Conservation (phyloP, 2,888 invertebrate genomes). For the Muscina levida region DNA sequence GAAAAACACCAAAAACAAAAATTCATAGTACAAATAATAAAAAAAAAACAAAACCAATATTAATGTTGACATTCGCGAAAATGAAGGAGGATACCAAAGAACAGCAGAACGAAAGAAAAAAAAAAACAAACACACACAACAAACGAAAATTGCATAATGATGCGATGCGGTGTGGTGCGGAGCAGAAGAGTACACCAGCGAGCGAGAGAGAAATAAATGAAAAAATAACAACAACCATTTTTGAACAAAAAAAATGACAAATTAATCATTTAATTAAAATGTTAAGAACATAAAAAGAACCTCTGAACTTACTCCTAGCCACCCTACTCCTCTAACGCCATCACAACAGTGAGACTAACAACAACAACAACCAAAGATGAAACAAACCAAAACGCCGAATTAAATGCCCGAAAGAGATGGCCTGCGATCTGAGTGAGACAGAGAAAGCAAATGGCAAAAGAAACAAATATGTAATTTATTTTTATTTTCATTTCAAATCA, state of each 20-base stretch:
- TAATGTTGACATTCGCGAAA: slow-evolving; percentile 53
- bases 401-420: slow-evolving; percentile 35
- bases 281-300: slow-evolving; percentile 49
- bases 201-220: slow-evolving; percentile 18
- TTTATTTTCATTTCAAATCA: slow-evolving; percentile 60
- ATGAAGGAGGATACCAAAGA: slow-evolving; percentile 22
- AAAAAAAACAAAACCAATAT: slow-evolving; percentile 40
- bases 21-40: slow-evolving; percentile 25
- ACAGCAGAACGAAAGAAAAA: no score
- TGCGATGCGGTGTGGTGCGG: no score
- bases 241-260: slow-evolving; percentile 51
- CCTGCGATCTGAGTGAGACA: slow-evolving; percentile 21
- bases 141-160: slow-evolving; percentile 49
- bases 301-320: slow-evolving; percentile 16
- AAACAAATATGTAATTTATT: slow-evolving; percentile 37
- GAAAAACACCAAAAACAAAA: slow-evolving; percentile 30
- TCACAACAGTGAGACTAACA: no score
- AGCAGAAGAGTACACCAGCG: no score
- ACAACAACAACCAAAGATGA: neutral
- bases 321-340: neutral
- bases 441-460: slow-evolving; percentile 25
- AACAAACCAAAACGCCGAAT: slow-evolving; percentile 23
- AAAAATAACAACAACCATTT: slow-evolving; percentile 16
- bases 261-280: slow-evolving; percentile 65
- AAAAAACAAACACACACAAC: no score